These are phyloP conservation scores for Chinchilla lanigera DNA, from an alignment of 2,113 vertebrate species.

Conservation along the genomic window DNA sequence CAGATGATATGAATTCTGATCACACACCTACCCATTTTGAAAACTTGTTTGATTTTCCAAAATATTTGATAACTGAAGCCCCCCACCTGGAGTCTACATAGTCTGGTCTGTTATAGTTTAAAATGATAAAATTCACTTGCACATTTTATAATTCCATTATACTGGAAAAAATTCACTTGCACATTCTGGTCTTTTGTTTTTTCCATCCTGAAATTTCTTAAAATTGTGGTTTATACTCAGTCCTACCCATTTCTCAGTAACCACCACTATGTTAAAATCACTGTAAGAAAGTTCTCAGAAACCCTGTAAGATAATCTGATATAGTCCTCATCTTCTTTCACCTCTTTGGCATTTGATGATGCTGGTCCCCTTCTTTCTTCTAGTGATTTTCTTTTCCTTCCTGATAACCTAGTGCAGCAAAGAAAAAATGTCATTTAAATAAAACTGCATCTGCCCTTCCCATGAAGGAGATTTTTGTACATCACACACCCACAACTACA, in stretches of 20 bases:
- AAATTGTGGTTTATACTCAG: conserved; percentile 4
- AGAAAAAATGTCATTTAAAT: background rate
- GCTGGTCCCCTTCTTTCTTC: background rate
- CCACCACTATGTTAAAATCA: background rate
- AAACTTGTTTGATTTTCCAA: background rate
- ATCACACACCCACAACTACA: background rate
- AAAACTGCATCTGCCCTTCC: background rate
- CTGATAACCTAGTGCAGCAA: background rate
- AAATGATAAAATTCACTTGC: background rate
- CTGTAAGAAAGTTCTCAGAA: background rate
- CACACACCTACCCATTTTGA: background rate
- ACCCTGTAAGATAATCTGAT: background rate
- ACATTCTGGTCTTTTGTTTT: background rate
- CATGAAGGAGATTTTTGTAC: background rate
- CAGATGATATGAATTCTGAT: background rate
- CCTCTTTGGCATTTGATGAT: background rate
- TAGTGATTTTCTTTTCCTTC: background rate
- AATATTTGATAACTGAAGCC: background rate
- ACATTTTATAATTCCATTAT: too few species aligned
- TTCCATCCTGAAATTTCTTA: background rate
- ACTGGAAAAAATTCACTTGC: background rate
- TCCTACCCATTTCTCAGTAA: background rate
- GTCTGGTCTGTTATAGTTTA: background rate
- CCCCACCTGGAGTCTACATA: background rate
- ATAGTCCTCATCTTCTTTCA: background rate